Conservation (phyloP, 2,113 vertebrate species). For the Puntigrus tetrazona region DNA sequence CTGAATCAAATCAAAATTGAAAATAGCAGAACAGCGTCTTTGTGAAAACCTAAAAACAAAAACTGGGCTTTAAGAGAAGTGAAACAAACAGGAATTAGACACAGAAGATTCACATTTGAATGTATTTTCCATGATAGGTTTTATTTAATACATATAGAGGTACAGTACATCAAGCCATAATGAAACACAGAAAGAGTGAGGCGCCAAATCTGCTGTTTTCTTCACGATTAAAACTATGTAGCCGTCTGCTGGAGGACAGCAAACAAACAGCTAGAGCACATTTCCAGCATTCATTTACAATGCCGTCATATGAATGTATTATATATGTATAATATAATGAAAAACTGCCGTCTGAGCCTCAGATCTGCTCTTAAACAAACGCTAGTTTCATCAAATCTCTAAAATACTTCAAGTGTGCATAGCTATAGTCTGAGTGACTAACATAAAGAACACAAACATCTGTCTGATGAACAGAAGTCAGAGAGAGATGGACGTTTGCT, state of each 20-base stretch:
- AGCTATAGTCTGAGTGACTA: neutral
- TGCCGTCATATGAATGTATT: neutral
- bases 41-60: neutral
- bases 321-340: neutral
- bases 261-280: neutral
- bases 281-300: neutral
- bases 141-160: conserved; percentile 19
- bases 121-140: neutral
- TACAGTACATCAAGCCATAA: conserved; percentile 33
- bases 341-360: neutral
- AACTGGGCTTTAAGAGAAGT: neutral
- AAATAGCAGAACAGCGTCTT: neutral
- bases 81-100: neutral
- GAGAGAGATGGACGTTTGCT: too few relatives aligned
- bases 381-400: neutral
- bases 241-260: neutral
- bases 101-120: neutral
- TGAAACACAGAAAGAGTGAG: neutral
- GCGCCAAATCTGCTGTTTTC: conserved; percentile 58
- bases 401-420: neutral
- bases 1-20: too few relatives aligned
- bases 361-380: neutral
- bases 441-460: neutral
- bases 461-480: neutral
- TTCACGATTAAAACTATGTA: neutral